Percentiles rank a stretch among this genome's conserved stretches.
Conservation (phyloP, 2,113 vertebrate genomes). For the Xenopus laevis region DNA sequence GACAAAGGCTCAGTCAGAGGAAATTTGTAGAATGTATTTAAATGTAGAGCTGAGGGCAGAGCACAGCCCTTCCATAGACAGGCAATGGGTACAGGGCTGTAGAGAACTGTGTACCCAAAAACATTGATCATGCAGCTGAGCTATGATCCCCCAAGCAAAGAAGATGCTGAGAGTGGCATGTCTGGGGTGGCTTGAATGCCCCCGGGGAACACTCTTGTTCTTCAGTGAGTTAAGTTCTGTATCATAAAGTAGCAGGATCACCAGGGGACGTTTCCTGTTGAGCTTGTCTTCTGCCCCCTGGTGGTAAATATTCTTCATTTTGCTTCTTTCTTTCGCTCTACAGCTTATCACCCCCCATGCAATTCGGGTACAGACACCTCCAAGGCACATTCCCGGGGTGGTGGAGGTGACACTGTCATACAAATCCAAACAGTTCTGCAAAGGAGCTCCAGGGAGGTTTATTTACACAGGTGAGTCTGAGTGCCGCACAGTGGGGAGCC, state of each 20-base stretch:
- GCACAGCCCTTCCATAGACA: too few species aligned
- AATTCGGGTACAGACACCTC: constrained; percentile 96
- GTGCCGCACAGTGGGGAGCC: constrained; percentile 19
- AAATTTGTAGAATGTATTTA: too few species aligned
- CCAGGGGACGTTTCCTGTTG: not conserved
- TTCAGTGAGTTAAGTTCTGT: not conserved
- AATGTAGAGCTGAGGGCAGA: too few species aligned
- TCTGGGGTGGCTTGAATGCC: not conserved
- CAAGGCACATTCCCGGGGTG: constrained; percentile 93
- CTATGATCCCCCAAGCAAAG: too few species aligned
- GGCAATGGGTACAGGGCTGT: too few species aligned
- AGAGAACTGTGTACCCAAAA: too few species aligned
- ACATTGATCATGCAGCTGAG: too few species aligned
- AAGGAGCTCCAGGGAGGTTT: constrained; percentile 93
- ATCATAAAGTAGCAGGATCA: not conserved
- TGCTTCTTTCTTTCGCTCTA: not conserved
- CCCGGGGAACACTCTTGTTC: not conserved
- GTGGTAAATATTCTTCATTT: fast-evolving
- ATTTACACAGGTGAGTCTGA: constrained; percentile 89
- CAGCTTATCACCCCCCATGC: constrained; percentile 96
- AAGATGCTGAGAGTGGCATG: too few species aligned
- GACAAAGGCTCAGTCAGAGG: too few species aligned
- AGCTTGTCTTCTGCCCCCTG: not conserved
- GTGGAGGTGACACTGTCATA: constrained; percentile 97
- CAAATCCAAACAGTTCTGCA: constrained; percentile 98